Percentiles rank a stretch among this genome's conserved stretches.
phyloP scores from a whole-genome alignment of 1,140 invertebrate genomes.

The Brachionus sp. region DNA sequence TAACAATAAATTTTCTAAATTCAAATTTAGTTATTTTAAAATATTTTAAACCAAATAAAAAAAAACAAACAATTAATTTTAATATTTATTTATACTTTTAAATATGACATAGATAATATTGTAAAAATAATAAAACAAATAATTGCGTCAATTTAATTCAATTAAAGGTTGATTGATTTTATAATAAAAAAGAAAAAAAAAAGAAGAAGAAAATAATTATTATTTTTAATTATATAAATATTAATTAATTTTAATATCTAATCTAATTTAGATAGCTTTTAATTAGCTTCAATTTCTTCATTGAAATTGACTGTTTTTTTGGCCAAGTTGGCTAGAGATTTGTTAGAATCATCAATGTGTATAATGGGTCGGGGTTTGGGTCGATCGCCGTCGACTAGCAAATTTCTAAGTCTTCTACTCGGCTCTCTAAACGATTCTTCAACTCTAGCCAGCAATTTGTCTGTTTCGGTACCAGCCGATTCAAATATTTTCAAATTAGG shows the following conservation, averaged over 20 bases:
- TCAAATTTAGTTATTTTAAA: too few species aligned
- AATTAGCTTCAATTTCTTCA: constrained; percentile 26
- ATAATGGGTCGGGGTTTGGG: background rate
- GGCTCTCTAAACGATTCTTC: constrained; percentile 33
- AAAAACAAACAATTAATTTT: too few species aligned
- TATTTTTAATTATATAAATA: too few species aligned
- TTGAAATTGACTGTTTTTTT: constrained; percentile 26
- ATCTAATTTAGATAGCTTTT: background rate
- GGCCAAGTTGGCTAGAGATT: background rate
- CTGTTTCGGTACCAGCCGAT: background rate
- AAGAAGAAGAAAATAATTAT: too few species aligned
- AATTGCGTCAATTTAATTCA: constrained; percentile 21
- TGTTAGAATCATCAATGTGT: background rate
- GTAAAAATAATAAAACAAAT: background rate
- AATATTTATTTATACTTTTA: too few species aligned
- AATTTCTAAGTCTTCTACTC: constrained; percentile 3
- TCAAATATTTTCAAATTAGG: constrained; percentile 28
- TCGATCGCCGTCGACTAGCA: background rate
- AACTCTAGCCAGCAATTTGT: background rate
- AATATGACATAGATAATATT: too few species aligned
- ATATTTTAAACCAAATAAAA: too few species aligned
- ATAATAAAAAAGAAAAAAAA: background rate
- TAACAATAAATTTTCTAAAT: too few species aligned
- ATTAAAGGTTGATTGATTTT: background rate
- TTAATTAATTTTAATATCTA: constrained; percentile 16